phyloP scores from a whole-genome alignment of 2,888 invertebrate species.

The Mamestra brassicae region DNA sequence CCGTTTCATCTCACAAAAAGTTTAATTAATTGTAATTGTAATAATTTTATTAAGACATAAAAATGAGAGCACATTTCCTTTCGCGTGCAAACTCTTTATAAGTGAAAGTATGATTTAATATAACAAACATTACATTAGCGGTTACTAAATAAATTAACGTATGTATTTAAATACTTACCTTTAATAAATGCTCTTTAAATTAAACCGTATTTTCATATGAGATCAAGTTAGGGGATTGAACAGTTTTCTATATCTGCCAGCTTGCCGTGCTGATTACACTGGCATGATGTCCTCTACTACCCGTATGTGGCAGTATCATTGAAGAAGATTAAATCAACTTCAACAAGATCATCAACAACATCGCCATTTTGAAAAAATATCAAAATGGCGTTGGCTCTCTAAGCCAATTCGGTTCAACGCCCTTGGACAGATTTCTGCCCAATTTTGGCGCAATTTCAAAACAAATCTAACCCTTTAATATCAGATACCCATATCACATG shows the following conservation, averaged over 20 bases:
- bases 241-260: too few species aligned
- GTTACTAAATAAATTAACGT: slow-evolving; percentile 3
- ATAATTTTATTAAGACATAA: slow-evolving; percentile 28
- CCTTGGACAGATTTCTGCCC: background rate
- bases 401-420: background rate
- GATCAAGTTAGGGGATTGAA: too few species aligned
- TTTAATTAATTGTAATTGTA: slow-evolving; percentile 16
- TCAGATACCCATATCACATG: slow-evolving; percentile 2
- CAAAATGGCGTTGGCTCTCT: too few species aligned
- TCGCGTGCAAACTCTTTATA: slow-evolving; percentile 12
- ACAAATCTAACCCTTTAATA: slow-evolving; percentile 4
- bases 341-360: too few species aligned
- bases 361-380: too few species aligned
- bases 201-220: too few species aligned
- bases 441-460: background rate
- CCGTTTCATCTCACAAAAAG: slow-evolving; percentile 23
- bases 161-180: background rate
- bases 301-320: too few species aligned
- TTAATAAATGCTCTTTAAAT: background rate
- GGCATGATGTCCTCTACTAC: too few species aligned
- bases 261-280: too few species aligned
- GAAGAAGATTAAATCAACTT: too few species aligned
- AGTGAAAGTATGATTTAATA: slow-evolving; percentile 44
- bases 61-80: slow-evolving; percentile 44
- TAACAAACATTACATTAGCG: slow-evolving; percentile 2